Base-by-base conservation (phyloP, 2,113 vertebrate genomes). In the Camelus dromedarius region DNA sequence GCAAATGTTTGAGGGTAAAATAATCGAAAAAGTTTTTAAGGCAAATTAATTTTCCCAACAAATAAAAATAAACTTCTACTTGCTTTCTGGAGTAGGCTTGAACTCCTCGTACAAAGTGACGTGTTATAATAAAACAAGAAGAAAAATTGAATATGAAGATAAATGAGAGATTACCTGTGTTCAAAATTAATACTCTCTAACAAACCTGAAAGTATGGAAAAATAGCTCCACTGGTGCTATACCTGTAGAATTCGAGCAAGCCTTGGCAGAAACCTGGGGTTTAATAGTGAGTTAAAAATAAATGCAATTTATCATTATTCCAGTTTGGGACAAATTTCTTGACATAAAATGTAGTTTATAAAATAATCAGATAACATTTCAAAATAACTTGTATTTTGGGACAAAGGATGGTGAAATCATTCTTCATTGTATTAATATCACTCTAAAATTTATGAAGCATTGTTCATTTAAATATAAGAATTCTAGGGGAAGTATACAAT, bases 311-410 rank as follows among this genome's bases (percentile, higher is more conserved):
- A 46, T 54, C 50, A 60, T 58, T 32, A 75, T 11, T 52, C 2
- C 60, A 76, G 30, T 80, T 84, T 76, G 32, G 38, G 8, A 88
- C 70, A 77, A 70, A 86, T 82, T 87, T 84, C 38, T 87, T 86
- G 28, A 62, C 62, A 89, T 94, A 80, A 42, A 96, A 79, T 30
- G 38, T 35, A n/a, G 2, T 66, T 94, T 96, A 77, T 2, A 79
- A 92, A 91, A 60, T 46, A 72, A 84, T 38, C 8, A 75, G 15
- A 79, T 64, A 28, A 89, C 26, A 75, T 58, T 94, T 67, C 66
- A 95, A 89, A 96, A 92, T n/a, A 52, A 82, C 14, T 35, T 93
- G 52, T 20, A 87, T 87, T 96, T 88, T 87, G 79, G 89, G 30
- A 80, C 19, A 66, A 70, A 86, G 46, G n/a, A 85, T 35, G 32